phyloP scores from a whole-genome alignment of 2,797 vertebrate species.

The Cichlasoma orientale region DNA sequence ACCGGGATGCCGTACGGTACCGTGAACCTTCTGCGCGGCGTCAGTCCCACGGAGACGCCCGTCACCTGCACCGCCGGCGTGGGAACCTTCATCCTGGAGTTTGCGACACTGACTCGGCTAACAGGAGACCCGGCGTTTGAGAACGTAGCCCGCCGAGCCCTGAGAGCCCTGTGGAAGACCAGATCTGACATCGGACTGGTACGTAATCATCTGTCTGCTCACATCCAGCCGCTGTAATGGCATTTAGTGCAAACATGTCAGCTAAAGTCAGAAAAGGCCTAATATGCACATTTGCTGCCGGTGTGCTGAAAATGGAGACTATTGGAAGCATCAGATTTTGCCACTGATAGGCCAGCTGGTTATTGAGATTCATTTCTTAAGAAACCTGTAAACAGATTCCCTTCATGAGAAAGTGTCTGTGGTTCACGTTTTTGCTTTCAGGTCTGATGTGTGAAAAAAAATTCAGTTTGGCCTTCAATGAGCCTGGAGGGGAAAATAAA shows the following conservation, averaged over 20 bases:
- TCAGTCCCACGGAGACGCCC: constrained; percentile 91
- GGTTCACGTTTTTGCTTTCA: too few species aligned
- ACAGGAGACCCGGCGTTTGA: constrained; percentile 92
- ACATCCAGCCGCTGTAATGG: neutral
- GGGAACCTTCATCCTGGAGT: constrained; percentile 97
- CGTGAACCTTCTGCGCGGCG: constrained; percentile 91
- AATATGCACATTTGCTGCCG: accelerated
- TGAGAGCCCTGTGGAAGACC: constrained; percentile 90
- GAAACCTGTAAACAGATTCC: too few species aligned
- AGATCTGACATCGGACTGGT: constrained; percentile 96
- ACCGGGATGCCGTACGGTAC: constrained; percentile 97
- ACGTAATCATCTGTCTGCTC: constrained; percentile 7
- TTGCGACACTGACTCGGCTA: constrained; percentile 90
- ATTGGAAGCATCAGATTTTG: too few species aligned
- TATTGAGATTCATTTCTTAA: neutral
- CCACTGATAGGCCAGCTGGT: neutral
- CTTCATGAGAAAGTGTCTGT: too few species aligned
- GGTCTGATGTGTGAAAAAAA: too few species aligned
- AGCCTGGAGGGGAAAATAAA: too few species aligned
- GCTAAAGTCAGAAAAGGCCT: neutral
- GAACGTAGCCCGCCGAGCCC: constrained; percentile 85
- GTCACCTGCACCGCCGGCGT: constrained; percentile 96
- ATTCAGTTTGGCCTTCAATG: too few species aligned
- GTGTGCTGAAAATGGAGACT: accelerated
- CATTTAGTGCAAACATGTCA: neutral